Conservation (phyloP, 2,888 invertebrate species). For the Apamea anceps region DNA sequence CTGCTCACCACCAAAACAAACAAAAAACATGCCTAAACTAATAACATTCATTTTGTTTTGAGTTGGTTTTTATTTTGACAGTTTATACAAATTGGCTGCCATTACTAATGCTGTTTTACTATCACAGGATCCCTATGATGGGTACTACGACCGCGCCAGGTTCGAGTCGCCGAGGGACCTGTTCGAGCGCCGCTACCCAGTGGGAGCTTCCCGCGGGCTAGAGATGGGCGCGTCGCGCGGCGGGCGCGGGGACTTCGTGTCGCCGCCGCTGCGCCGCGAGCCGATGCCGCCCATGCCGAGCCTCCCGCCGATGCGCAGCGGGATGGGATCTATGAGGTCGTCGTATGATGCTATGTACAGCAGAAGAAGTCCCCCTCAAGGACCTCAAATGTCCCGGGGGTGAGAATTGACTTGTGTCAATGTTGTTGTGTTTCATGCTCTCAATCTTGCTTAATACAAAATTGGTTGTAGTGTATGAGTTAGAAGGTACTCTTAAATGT, state of each 20-base stretch:
- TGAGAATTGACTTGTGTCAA: conserved; percentile 74
- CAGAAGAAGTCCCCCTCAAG: conserved; percentile 93
- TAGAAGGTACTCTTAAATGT: conserved; percentile 10
- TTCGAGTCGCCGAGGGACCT: conserved; percentile 95
- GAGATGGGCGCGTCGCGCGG: conserved; percentile 89
- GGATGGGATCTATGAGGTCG: conserved; percentile 93
- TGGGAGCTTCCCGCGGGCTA: conserved; percentile 89
- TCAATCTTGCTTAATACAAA: conserved; percentile 26
- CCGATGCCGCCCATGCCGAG: conserved; percentile 95
- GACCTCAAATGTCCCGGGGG: conserved; percentile 89
- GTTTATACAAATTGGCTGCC: background rate
- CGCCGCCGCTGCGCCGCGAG: conserved; percentile 94
- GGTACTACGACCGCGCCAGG: conserved; percentile 94
- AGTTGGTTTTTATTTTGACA: conserved; percentile 35
- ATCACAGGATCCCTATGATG: conserved; percentile 92
- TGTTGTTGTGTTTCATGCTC: conserved; percentile 57
- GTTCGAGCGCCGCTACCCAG: conserved; percentile 95
- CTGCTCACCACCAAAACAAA: conserved; percentile 58
- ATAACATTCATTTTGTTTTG: conserved; percentile 45
- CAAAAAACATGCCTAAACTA: conserved; percentile 17
- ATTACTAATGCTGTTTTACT: conserved; percentile 37
- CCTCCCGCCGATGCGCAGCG: conserved; percentile 91
- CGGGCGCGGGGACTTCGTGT: conserved; percentile 92
- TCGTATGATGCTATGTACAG: conserved; percentile 95
- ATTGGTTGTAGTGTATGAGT: conserved; percentile 32